Percentiles rank a stretch among this genome's conserved stretches.
Conservation (phyloP, 2,888 invertebrate genomes). For the Dryocosmus kuriphilus region DNA sequence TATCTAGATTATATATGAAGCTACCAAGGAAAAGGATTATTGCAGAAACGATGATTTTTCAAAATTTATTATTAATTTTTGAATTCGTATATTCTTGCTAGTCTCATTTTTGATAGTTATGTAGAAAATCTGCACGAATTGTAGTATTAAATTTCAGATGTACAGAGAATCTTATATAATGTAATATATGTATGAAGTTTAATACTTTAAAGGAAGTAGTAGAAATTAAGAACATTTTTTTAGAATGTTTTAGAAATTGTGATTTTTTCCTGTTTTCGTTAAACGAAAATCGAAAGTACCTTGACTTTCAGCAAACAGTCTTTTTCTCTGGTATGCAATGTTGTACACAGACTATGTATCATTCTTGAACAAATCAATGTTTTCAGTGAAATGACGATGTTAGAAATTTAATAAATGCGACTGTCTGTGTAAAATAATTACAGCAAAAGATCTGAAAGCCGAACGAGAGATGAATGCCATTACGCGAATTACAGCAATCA, state of each 20-base stretch:
- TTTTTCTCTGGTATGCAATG: constrained; percentile 18
- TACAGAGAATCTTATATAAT: constrained; percentile 38
- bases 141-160: constrained; percentile 39
- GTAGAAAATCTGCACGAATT: constrained; percentile 8
- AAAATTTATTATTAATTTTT: background rate
- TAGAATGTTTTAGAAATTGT: background rate
- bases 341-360: constrained; percentile 36
- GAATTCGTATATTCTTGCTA: background rate
- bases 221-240: background rate
- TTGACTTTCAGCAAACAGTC: background rate
- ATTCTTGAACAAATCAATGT: constrained; percentile 35
- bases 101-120: background rate
- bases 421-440: constrained; percentile 25
- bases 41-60: background rate
- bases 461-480: constrained; percentile 4
- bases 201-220: constrained; percentile 19
- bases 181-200: constrained; percentile 40
- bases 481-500: background rate
- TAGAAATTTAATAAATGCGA: constrained; percentile 37
- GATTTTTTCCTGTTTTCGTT: background rate
- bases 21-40: constrained; percentile 27
- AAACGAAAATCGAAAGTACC: background rate
- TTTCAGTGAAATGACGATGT: constrained; percentile 35
- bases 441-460: background rate
- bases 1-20: constrained; percentile 33